A percentile compares a stretch with the other conserved stretches of the same genome.
Conservation (phyloP, 2,888 invertebrate genomes). For the Thecocarcelia acutangulata region DNA sequence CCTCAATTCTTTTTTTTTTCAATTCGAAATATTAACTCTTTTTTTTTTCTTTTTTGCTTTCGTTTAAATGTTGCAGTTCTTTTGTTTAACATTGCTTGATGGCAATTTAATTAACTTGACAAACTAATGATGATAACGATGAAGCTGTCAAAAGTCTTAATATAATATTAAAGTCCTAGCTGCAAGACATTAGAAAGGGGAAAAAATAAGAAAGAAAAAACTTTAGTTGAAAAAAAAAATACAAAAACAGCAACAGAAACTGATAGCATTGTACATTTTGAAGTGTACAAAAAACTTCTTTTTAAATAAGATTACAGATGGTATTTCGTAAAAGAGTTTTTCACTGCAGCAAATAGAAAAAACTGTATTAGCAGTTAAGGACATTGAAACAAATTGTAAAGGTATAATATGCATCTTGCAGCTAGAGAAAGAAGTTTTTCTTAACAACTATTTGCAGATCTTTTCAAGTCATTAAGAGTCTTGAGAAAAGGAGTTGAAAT, state of each 20-base stretch:
- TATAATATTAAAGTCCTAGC: slow-evolving; percentile 24
- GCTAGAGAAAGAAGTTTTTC: neutral
- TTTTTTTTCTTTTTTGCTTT: slow-evolving; percentile 17
- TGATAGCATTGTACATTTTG: slow-evolving; percentile 18
- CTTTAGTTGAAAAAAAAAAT: neutral
- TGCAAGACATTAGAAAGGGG: neutral
- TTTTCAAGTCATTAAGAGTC: slow-evolving; percentile 61
- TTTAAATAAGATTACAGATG: slow-evolving; percentile 57
- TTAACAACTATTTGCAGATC: slow-evolving; percentile 38
- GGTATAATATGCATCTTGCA: slow-evolving; percentile 30
- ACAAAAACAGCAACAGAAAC: slow-evolving; percentile 2
- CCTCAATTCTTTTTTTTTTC: slow-evolving; percentile 1
- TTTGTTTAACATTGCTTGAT: slow-evolving; percentile 61
- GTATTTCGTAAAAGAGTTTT: slow-evolving; percentile 11
- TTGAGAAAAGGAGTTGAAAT: too few species aligned
- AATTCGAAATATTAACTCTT: slow-evolving; percentile 55
- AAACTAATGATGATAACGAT: slow-evolving; percentile 63
- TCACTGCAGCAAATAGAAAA: neutral
- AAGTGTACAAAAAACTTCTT: slow-evolving; percentile 22
- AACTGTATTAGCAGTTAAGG: slow-evolving; percentile 36
- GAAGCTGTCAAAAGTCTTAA: slow-evolving; percentile 57
- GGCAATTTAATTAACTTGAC: slow-evolving; percentile 67
- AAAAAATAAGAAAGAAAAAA: neutral
- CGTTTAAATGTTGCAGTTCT: slow-evolving; percentile 29
- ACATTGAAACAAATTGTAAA: slow-evolving; percentile 46